phyloP scores from a whole-genome alignment of 1,140 invertebrate species.

The Bombus breviceps region DNA sequence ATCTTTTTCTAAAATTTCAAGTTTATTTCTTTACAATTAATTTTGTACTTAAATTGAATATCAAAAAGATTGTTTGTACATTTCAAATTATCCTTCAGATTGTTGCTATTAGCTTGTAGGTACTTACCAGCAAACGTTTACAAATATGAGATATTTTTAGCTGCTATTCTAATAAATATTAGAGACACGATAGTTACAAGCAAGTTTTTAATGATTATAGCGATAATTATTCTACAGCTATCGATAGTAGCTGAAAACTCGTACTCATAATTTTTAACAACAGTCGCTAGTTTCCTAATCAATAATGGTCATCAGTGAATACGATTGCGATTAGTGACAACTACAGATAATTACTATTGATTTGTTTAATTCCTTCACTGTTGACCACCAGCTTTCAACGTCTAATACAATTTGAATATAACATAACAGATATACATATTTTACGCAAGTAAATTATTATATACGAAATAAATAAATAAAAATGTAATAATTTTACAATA shows the following conservation, averaged over 20 bases:
- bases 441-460: not conserved
- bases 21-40: not conserved
- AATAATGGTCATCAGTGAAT: not conserved
- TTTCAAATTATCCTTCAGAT: not conserved
- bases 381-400: not conserved
- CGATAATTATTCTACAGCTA: too few relatives aligned
- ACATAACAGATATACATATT: not conserved
- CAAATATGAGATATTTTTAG: not conserved
- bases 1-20: not conserved
- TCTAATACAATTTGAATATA: not conserved
- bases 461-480: not conserved
- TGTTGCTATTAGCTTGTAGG: not conserved
- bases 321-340: not conserved
- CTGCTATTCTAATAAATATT: not conserved
- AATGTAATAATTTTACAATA: not conserved
- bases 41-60: slow-evolving; percentile 16
- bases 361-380: not conserved
- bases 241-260: not conserved
- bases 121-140: not conserved
- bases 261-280: not conserved
- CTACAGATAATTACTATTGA: not conserved
- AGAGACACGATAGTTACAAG: not conserved
- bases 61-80: not conserved
- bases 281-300: not conserved
- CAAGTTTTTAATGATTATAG: not conserved